These are phyloP conservation scores for Mormyrus proboscirostris DNA, from an alignment of 2,797 vertebrate species.

Conservation along the genomic window DNA sequence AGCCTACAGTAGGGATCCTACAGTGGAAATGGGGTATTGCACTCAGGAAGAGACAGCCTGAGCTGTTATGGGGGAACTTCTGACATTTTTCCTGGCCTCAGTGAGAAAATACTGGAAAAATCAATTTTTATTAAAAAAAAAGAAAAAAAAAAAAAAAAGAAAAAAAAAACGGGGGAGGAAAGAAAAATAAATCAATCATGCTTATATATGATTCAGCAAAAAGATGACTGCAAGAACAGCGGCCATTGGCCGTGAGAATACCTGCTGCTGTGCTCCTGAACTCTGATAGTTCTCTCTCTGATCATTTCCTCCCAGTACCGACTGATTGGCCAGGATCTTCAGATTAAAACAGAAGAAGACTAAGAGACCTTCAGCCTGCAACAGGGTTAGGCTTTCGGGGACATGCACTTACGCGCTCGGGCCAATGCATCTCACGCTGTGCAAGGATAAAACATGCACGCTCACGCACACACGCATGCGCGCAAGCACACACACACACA, in stretches of 20 bases:
- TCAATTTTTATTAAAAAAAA: neutral
- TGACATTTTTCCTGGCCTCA: slow-evolving; percentile 15
- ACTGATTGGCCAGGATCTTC: slow-evolving; percentile 68
- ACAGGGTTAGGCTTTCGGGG: slow-evolving; percentile 28
- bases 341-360: slow-evolving; percentile 46
- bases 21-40: neutral
- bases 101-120: neutral
- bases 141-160: slow-evolving; percentile 5
- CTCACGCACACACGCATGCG: neutral
- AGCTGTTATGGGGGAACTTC: neutral
- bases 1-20: neutral
- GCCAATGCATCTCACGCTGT: neutral
- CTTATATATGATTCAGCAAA: slow-evolving; percentile 11
- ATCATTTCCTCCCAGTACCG: slow-evolving; percentile 59
- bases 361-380: slow-evolving; percentile 12
- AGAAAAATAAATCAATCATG: slow-evolving; percentile 29
- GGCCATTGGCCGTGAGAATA: slow-evolving; percentile 44
- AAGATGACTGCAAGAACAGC: slow-evolving; percentile 30
- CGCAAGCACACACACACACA: no score
- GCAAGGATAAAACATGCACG: neutral
- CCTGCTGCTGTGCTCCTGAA: slow-evolving; percentile 60
- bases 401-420: slow-evolving; percentile 12
- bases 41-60: neutral
- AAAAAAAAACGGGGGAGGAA: slow-evolving; percentile 28
- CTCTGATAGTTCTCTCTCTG: slow-evolving; percentile 54